phyloP scores from a whole-genome alignment of 1,140 invertebrate species.

The Rhysida immarginata region DNA sequence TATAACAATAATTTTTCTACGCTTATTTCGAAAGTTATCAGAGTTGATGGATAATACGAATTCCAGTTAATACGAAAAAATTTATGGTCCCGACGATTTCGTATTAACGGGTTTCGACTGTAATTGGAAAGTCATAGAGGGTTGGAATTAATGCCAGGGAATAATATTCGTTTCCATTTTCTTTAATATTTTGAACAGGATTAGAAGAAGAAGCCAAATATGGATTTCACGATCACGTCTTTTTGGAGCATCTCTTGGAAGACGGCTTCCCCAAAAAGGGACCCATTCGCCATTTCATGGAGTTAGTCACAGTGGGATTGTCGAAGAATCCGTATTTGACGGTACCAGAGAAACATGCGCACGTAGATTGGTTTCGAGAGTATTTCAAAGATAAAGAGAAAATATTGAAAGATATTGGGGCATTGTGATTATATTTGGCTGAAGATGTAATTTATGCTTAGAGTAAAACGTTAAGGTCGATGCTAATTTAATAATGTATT shows the following conservation, averaged over 20 bases:
- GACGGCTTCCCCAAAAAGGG: constrained; percentile 76
- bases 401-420: constrained; percentile 47
- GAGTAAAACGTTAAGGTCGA: too few relatives aligned
- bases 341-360: constrained; percentile 71
- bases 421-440: too few relatives aligned
- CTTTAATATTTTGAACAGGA: constrained; percentile 33
- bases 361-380: constrained; percentile 80
- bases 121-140: too few relatives aligned
- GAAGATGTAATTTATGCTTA: too few relatives aligned
- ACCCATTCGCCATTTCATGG: constrained; percentile 91
- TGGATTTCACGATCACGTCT: constrained; percentile 82
- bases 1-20: too few relatives aligned
- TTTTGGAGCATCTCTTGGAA: constrained; percentile 69
- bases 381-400: constrained; percentile 73
- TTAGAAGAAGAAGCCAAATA: constrained; percentile 59
- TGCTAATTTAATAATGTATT: too few relatives aligned
- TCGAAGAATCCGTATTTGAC: constrained; percentile 87
- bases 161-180: constrained; percentile 7
- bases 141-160: too few relatives aligned
- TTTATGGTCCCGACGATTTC: too few relatives aligned
- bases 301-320: constrained; percentile 80
- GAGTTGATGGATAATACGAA: too few relatives aligned
- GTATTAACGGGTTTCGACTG: too few relatives aligned
- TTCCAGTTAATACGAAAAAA: too few relatives aligned
- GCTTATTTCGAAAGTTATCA: too few relatives aligned